A percentile compares a stretch with the other conserved stretches of the same genome.
Conservation (phyloP, 2,888 invertebrate species). For the Candidula unifasciata region DNA sequence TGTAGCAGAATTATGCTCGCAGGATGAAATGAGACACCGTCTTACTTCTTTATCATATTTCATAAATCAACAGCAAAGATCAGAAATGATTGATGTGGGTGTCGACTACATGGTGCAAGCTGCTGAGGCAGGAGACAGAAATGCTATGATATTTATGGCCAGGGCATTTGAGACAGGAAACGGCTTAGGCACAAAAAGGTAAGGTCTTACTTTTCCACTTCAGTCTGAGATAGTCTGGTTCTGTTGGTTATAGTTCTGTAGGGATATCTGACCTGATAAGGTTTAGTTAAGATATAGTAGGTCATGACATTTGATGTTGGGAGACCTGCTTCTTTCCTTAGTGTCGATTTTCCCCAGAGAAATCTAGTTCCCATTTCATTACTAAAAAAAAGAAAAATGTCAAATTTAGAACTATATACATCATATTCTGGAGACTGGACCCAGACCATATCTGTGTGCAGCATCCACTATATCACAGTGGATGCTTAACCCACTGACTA, state of each 20-base stretch:
- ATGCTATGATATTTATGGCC: constrained; percentile 80
- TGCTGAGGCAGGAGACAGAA: constrained; percentile 80
- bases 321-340: too few species aligned
- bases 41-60: not conserved
- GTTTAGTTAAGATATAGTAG: not conserved
- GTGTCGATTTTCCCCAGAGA: too few species aligned
- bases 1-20: too few species aligned
- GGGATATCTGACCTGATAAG: not conserved
- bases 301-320: too few species aligned
- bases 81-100: constrained; percentile 76
- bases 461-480: too few species aligned
- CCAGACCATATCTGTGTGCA: too few species aligned
- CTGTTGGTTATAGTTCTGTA: not conserved
- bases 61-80: constrained; percentile 60
- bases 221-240: not conserved
- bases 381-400: too few species aligned
- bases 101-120: constrained; percentile 79
- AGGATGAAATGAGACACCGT: too few species aligned
- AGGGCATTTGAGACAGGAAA: constrained; percentile 80
- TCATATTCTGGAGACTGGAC: too few species aligned
- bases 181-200: constrained; percentile 75
- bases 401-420: too few species aligned
- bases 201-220: not conserved
- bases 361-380: too few species aligned
- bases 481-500: too few species aligned